These are phyloP conservation scores for Norana najaformis DNA, from an alignment of 2,888 invertebrate species.

Conservation along the genomic window DNA sequence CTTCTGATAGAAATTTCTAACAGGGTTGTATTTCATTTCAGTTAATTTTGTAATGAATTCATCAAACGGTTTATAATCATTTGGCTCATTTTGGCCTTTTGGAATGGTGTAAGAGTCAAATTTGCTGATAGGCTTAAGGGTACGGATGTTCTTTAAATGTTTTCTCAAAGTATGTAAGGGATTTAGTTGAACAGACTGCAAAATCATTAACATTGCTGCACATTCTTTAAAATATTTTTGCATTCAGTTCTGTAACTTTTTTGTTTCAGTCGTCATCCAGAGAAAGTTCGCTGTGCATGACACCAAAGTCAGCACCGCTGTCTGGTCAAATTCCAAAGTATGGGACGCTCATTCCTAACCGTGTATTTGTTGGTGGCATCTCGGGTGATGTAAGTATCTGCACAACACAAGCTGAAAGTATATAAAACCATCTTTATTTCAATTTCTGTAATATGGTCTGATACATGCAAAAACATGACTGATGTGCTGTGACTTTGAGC, in stretches of 20 bases:
- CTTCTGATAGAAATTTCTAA: background rate
- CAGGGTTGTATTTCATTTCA: no score
- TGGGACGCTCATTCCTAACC: constrained; percentile 87
- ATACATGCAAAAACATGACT: background rate
- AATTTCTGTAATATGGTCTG: no score
- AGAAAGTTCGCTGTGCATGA: constrained; percentile 35
- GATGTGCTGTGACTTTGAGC: background rate
- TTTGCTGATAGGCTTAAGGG: background rate
- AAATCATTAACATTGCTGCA: background rate
- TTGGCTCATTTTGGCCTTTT: background rate
- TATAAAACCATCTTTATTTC: background rate
- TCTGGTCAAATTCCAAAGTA: constrained; percentile 51
- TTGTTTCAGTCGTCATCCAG: constrained; percentile 32
- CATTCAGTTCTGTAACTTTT: background rate
- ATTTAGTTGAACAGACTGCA: background rate
- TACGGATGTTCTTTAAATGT: background rate
- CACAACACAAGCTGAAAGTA: background rate
- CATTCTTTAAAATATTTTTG: background rate
- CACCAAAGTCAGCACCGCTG: constrained; percentile 26
- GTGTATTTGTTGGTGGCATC: constrained; percentile 95
- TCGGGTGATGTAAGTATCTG: constrained; percentile 71
- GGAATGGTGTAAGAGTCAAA: no score
- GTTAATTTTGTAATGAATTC: background rate
- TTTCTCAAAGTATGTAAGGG: background rate
- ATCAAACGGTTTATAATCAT: background rate